A percentile compares a stretch with the other conserved stretches of the same genome.
These are phyloP conservation scores for Stomatorhinus walkeri DNA, from an alignment of 2,797 vertebrate species.

Conservation along the genomic window DNA sequence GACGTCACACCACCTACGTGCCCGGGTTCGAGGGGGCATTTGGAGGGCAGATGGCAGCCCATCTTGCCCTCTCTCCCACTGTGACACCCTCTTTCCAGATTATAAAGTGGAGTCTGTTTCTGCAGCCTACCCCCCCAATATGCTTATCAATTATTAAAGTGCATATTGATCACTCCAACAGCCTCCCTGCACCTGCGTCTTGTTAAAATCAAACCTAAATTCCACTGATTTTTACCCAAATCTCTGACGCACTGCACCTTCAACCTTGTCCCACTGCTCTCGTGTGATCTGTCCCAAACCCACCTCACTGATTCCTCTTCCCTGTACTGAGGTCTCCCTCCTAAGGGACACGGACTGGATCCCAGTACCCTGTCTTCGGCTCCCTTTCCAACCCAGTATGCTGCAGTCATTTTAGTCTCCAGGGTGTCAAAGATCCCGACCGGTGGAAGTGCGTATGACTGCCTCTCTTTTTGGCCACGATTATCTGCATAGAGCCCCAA, in stretches of 20 bases:
- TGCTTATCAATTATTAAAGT: slow-evolving; percentile 76
- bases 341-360: background rate
- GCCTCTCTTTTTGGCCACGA: background rate
- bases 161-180: slow-evolving; percentile 67
- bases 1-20: background rate
- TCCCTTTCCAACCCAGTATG: background rate
- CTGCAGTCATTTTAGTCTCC: background rate
- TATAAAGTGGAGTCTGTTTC: background rate
- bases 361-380: background rate
- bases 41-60: background rate
- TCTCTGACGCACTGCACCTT: background rate
- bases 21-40: slow-evolving; percentile 24
- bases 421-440: background rate
- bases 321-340: background rate
- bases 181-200: slow-evolving; percentile 63
- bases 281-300: background rate
- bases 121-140: background rate
- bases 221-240: slow-evolving; percentile 32
- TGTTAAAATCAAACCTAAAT: slow-evolving; percentile 60
- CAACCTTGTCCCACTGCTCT: background rate
- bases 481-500: background rate
- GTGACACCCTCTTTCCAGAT: background rate
- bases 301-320: background rate
- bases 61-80: slow-evolving; percentile 16
- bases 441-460: background rate